phyloP scores from a whole-genome alignment of 2,888 invertebrate species.

The Gastracanthus pulcherrimus region DNA sequence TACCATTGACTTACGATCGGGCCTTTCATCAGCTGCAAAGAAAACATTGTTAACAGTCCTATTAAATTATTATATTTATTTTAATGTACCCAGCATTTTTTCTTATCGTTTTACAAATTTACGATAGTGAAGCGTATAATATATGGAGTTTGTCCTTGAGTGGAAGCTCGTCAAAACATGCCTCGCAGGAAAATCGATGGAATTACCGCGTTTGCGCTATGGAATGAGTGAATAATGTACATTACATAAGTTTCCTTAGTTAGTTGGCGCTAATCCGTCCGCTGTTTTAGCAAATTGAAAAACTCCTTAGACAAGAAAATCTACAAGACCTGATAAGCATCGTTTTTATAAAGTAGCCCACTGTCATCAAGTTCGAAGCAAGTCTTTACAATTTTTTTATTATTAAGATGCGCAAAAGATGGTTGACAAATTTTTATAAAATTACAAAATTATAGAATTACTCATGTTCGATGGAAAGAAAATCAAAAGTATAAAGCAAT shows the following conservation, averaged over 20 bases:
- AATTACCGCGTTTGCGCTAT: neutral
- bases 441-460: neutral
- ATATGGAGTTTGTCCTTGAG: neutral
- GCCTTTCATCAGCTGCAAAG: no score
- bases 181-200: constrained; percentile 36
- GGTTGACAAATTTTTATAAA: constrained; percentile 10
- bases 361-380: neutral
- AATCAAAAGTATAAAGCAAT: neutral
- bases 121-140: neutral
- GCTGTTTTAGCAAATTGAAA: neutral
- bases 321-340: neutral
- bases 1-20: no score
- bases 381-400: neutral
- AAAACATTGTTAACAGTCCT: no score
- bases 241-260: constrained; percentile 17
- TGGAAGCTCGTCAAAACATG: constrained; percentile 41
- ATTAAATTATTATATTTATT: neutral
- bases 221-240: neutral
- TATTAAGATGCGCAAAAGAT: neutral
- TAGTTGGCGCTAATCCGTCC: constrained; percentile 12
- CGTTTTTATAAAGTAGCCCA: neutral
- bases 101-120: neutral
- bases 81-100: neutral
- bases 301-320: neutral
- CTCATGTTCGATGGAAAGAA: constrained; percentile 6